Evolutionary conservation across 2,888 invertebrate species (phyloP), one percentile per base, ranked within the genome.

Genomic region (Pogonocherus hispidulus): DNA sequence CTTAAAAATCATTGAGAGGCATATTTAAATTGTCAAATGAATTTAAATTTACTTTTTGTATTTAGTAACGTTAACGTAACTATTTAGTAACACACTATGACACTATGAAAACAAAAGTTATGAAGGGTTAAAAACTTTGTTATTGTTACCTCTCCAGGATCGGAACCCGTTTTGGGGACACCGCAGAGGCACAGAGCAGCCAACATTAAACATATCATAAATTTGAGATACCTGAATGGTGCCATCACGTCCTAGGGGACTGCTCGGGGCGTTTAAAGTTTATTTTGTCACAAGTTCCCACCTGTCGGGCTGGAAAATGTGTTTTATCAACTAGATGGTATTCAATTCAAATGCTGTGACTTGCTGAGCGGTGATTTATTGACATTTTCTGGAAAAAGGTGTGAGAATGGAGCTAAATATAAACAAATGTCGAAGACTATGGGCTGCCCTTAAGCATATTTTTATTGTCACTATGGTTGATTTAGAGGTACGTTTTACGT

Each of bases 301-400:
- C 79, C 78, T 79, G 79, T 79, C 76, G 77, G 74, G 77, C 65
- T 68, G 71, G 70, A 70, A 76, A 74, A 74, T 75, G 70, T 69
- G 72, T 69, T 74, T 72, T 71, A 72, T 73, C 72, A 69, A 69
- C 73, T 67, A 46, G 72, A 69, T 70, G 73, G 69, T 72, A 72
- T 73, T 75, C 77, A 73, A 78, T 76, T 78, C 70, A 69, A 75
- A 76, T 75, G 74, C 75, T 72, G 68, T 77, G 78, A 77, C 77
- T 72, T 68, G 63, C 23, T 67, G 69, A 68, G 70, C 66, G 69
- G 75, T 78, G 78, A 78, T 78, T 78, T 76, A 78, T 77, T 65
- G 68, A 56, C 54, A 57, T 67, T 57, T 67, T 72, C 56, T 37
- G 63, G 37, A 63, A 67, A 57, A 68, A 72, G 75, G 72, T 76